Conservation (phyloP, 2,113 vertebrate genomes). For the Colius striatus region DNA sequence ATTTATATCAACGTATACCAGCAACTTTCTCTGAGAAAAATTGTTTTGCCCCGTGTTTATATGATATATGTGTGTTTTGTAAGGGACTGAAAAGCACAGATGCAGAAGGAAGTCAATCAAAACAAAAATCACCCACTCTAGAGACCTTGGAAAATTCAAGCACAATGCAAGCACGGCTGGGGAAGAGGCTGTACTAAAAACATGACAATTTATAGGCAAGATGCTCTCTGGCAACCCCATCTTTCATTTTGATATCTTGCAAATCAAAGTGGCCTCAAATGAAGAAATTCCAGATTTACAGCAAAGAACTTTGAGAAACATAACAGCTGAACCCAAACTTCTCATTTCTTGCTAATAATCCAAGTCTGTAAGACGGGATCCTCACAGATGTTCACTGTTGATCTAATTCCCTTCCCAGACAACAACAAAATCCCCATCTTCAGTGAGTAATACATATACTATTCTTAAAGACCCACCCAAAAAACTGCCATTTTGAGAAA, state of each 20-base stretch:
- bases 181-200: background rate
- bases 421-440: background rate
- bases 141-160: background rate
- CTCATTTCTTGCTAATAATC: background rate
- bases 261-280: background rate
- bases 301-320: background rate
- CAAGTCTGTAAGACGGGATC: background rate
- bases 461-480: background rate
- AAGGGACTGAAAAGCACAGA: background rate
- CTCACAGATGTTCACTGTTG: background rate
- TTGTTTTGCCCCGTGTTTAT: rapidly evolving
- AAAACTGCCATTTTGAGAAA: background rate
- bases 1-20: background rate
- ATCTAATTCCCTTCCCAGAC: background rate
- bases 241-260: background rate
- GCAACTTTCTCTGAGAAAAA: background rate
- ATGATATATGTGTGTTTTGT: background rate
- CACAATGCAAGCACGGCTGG: background rate
- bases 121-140: background rate
- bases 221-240: background rate
- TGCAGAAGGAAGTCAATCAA: background rate
- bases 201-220: background rate
- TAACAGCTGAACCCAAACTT: background rate
- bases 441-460: rapidly evolving
- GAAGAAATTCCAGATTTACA: background rate